A percentile compares a stretch with the other conserved stretches of the same genome.
Evolutionary conservation across 2,888 invertebrate species (phyloP).

Genomic region (Vesta saturnalis): DNA sequence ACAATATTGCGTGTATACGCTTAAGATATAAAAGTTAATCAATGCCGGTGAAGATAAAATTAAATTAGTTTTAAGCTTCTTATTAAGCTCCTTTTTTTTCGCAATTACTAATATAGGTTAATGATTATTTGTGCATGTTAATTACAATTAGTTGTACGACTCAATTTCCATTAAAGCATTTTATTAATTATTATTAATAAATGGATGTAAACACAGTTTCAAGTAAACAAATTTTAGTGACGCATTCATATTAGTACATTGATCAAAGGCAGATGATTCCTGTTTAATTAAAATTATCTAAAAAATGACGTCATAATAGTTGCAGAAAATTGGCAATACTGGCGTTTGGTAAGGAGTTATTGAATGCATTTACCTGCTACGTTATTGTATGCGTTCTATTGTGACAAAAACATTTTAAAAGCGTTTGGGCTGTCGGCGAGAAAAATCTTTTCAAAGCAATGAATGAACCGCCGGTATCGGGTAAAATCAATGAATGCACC

Average conservation of each 20-base stretch:
- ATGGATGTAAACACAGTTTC: background rate
- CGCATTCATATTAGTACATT: too few species aligned
- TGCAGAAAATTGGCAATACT: background rate
- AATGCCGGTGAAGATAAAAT: background rate
- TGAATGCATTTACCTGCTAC: too few species aligned
- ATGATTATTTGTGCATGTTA: background rate
- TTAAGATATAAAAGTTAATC: conserved; percentile 2
- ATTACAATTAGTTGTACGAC: background rate
- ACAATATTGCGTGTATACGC: background rate
- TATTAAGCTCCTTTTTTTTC: background rate
- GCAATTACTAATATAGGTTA: too few species aligned
- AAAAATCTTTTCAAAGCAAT: background rate
- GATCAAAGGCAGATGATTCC: too few species aligned
- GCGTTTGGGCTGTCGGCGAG: background rate
- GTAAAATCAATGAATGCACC: background rate
- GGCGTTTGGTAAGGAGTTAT: background rate
- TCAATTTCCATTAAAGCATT: background rate
- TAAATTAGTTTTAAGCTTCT: background rate
- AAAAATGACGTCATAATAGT: too few species aligned
- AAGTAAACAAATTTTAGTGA: background rate
- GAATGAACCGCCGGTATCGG: background rate
- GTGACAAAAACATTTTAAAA: background rate
- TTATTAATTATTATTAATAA: background rate
- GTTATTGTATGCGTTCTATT: background rate
- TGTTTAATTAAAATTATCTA: too few species aligned